Evolutionary conservation across 2,888 invertebrate genomes (phyloP).

Genomic region (Parnassius smintheus): DNA sequence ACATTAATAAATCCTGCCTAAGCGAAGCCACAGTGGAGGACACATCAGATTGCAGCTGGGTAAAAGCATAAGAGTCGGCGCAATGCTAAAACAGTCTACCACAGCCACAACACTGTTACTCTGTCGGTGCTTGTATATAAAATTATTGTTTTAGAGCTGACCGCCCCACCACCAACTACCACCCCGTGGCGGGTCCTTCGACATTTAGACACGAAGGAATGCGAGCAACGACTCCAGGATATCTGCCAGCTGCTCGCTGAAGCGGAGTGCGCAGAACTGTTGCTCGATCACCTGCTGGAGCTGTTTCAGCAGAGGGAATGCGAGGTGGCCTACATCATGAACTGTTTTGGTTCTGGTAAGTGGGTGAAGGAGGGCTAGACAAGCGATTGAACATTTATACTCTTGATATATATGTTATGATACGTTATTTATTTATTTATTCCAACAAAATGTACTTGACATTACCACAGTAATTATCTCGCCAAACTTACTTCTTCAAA

Average conservation of each 20-base stretch:
- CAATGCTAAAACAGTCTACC: no score
- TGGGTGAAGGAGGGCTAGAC: neutral
- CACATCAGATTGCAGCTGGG: no score
- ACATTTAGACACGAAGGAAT: slow-evolving; percentile 74
- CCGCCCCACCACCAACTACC: slow-evolving; percentile 34
- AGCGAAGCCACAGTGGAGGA: no score
- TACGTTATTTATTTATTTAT: no score
- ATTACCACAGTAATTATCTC: no score
- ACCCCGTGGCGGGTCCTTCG: slow-evolving; percentile 84
- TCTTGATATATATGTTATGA: no score
- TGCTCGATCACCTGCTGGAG: slow-evolving; percentile 84
- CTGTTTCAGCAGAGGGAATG: slow-evolving; percentile 73
- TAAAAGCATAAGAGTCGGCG: no score
- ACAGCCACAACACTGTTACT: no score
- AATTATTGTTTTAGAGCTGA: slow-evolving; percentile 47
- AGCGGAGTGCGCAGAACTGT: slow-evolving; percentile 75
- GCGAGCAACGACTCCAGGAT: slow-evolving; percentile 72
- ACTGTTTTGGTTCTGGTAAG: slow-evolving; percentile 76
- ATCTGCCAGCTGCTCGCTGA: slow-evolving; percentile 80
- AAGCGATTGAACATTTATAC: no score
- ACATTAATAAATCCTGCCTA: no score
- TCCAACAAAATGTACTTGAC: no score
- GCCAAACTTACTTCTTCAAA: no score
- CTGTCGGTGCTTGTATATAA: slow-evolving; percentile 34
- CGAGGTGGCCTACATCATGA: slow-evolving; percentile 83